Evolutionary conservation across 2,888 invertebrate species (phyloP).

Genomic region (Athrips mouffetella): DNA sequence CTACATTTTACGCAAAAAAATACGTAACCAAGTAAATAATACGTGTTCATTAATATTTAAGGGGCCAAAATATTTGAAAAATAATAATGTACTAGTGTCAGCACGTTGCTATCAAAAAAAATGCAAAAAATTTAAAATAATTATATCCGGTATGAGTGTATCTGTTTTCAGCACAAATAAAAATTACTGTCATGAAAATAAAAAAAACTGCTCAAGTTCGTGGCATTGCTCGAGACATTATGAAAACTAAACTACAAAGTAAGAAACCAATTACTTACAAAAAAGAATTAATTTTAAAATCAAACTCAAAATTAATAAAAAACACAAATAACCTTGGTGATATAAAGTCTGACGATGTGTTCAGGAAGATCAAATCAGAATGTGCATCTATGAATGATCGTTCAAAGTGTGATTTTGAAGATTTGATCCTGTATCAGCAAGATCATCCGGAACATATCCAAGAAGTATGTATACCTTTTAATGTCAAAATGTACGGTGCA

Average conservation of each 20-base stretch:
- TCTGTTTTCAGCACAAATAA: neutral
- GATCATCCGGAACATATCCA: neutral
- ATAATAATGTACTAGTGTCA: neutral
- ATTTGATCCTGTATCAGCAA: neutral
- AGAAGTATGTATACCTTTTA: neutral
- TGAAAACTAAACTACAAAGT: neutral
- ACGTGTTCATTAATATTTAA: neutral
- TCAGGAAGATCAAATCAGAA: neutral
- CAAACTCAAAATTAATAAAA: neutral
- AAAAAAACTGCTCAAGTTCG: neutral
- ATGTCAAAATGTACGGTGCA: neutral
- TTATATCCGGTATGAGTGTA: neutral
- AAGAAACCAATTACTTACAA: neutral
- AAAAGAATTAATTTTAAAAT: neutral
- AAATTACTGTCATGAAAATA: neutral
- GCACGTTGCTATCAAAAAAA: neutral
- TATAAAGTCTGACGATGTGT: slow-evolving; percentile 2
- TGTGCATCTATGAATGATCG: neutral
- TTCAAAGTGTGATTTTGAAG: neutral
- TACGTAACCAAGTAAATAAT: neutral
- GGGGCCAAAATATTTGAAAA: neutral
- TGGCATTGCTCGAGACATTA: neutral
- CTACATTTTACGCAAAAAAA: neutral
- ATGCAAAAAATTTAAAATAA: neutral
- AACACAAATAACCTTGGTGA: neutral